Evolutionary conservation across 23 tunicate genomes (phyloP).

Genomic region (Halocynthia roretzi): DNA sequence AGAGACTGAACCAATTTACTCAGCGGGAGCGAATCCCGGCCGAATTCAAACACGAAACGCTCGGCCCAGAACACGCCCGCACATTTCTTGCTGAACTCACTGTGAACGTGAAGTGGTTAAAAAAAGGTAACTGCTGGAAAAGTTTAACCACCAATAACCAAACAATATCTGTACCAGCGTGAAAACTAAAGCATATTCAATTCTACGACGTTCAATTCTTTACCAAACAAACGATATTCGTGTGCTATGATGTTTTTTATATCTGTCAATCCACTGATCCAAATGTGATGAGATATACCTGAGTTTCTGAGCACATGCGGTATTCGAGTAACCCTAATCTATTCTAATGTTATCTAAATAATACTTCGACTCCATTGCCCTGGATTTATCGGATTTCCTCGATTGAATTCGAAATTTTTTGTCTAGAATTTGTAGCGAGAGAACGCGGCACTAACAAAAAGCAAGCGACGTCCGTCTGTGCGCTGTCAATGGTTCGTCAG

Average conservation of each 20-base stretch:
- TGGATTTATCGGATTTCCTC: neutral
- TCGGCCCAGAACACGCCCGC: constrained; percentile 81
- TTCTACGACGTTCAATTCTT: too few relatives aligned
- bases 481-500: constrained; percentile 77
- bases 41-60: constrained; percentile 57
- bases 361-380: neutral
- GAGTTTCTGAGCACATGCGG: too few relatives aligned
- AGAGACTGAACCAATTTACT: constrained; percentile 87
- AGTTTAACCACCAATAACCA: neutral
- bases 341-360: too few relatives aligned
- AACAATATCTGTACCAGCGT: too few relatives aligned
- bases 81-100: constrained; percentile 58
- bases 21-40: constrained; percentile 62
- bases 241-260: constrained; percentile 22
- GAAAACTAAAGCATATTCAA: neutral
- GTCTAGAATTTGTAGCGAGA: constrained; percentile 56
- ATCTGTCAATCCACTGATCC: constrained; percentile 19
- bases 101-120: constrained; percentile 41
- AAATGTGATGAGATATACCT: neutral
- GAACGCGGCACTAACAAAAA: constrained; percentile 91
- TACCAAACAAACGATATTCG: neutral
- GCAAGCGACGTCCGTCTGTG: constrained; percentile 89
- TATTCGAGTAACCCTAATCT: too few relatives aligned
- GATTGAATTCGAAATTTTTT: neutral
- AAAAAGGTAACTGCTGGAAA: constrained; percentile 48